A percentile compares a stretch with the other conserved stretches of the same genome.
Conservation (phyloP, 2,113 vertebrate genomes). For the Myotis brandtii region DNA sequence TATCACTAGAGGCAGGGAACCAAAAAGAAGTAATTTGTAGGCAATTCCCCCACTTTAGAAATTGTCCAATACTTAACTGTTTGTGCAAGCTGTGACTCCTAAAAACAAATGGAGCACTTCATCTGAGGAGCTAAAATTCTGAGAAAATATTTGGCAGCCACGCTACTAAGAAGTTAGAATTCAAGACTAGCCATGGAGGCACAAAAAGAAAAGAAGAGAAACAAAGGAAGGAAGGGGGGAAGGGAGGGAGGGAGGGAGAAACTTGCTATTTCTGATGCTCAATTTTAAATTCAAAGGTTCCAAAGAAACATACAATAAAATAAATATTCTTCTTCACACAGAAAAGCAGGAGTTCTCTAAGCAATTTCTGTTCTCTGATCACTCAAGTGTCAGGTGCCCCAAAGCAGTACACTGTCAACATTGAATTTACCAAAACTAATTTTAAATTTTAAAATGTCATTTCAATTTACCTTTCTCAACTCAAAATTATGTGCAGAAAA, state of each 20-base stretch:
- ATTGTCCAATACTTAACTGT: not conserved
- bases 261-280: not conserved
- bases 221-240: not conserved
- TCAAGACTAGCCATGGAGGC: not conserved
- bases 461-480: constrained; percentile 61
- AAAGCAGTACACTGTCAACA: constrained; percentile 1
- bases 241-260: not conserved
- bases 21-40: not conserved
- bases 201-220: not conserved
- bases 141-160: not conserved
- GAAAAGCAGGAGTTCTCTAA: not conserved
- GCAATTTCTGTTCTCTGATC: not conserved
- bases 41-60: not conserved
- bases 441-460: constrained; percentile 74
- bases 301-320: not conserved
- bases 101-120: not conserved
- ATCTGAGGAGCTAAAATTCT: not conserved
- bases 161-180: not conserved
- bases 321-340: not conserved
- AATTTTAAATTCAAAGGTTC: not conserved
- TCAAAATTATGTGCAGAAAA: constrained; percentile 72
- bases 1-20: not conserved
- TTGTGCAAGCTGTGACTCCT: not conserved
- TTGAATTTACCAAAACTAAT: constrained; percentile 65
- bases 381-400: not conserved